Base-by-base conservation (phyloP, 2,888 invertebrate species). In the Linyphia triangularis region DNA sequence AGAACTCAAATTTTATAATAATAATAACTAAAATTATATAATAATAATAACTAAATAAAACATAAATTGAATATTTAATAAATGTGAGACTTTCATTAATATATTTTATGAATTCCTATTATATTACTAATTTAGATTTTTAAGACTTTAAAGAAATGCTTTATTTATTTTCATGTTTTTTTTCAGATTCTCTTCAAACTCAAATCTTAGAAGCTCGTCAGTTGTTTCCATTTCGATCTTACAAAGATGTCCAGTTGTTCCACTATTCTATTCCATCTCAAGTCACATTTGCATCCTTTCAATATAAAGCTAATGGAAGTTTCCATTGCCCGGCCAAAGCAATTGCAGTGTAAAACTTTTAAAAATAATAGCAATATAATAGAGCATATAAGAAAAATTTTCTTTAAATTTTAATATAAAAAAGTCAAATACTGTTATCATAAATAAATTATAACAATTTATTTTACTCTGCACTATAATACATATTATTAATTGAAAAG, bases 181-280 rank as follows among this genome's bases (percentile, higher is more conserved):
- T 90, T 90, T 57, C 67, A 90, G 90, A 83, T 79, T 84, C 75
- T 19, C 59, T 86, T 43, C 72, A 85, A 73, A 90, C 88, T 82
- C 90, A 90, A 85, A 86, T 91, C 57, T 86, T 91, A 73, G 90
- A 91, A 86, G 86, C 91, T 73, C 90, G 92, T 7, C 91, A 92
- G 86, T 89, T 92, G 51, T 91, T 90, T 81, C 90, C 91, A 28
- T 94, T 94, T 90, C 93, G 93, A 70, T 93, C 94, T 22, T 95
- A 95, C 91, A 94, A 94, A 91, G 94, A 95, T 92, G 94, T 94
- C 37, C 94, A 95, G 37, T 93, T 95, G 88, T 92, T 95, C 77
- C 94, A 94, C 91, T 95, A 94, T 92, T 93, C 93, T 79, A 93
- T 95, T 57, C 95, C 95, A 26, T 92, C 93, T 61, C 94, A 94